phyloP scores from a whole-genome alignment of 2,888 invertebrate species.

The Drosophila pullipes region DNA sequence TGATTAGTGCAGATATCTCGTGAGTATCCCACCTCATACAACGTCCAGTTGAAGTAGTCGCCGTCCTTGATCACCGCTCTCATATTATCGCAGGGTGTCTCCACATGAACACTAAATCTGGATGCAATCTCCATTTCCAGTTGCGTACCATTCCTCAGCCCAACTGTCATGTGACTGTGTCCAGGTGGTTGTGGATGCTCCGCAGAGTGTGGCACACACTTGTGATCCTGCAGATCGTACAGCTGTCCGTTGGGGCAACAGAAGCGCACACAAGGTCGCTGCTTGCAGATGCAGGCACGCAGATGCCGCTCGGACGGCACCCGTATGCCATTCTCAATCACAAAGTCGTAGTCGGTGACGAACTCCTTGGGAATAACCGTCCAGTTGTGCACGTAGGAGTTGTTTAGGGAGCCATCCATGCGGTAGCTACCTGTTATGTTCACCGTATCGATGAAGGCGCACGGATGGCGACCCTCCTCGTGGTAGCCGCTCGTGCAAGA shows the following conservation, averaged over 20 bases:
- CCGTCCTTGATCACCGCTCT: slow-evolving; percentile 54
- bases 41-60: slow-evolving; percentile 57
- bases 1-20: not conserved
- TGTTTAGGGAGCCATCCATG: slow-evolving; percentile 43
- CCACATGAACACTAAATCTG: slow-evolving; percentile 66
- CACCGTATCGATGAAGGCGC: slow-evolving; percentile 81
- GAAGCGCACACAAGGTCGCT: slow-evolving; percentile 82
- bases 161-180: slow-evolving; percentile 50
- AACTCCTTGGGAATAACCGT: slow-evolving; percentile 75
- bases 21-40: slow-evolving; percentile 56
- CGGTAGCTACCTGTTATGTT: slow-evolving; percentile 80
- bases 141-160: slow-evolving; percentile 58
- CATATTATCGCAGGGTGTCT: slow-evolving; percentile 77
- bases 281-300: slow-evolving; percentile 83
- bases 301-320: slow-evolving; percentile 70
- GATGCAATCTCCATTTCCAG: slow-evolving; percentile 35
- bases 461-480: slow-evolving; percentile 75
- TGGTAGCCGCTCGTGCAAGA: slow-evolving; percentile 38
- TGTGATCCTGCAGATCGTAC: slow-evolving; percentile 59
- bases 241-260: slow-evolving; percentile 78
- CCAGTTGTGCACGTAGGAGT: slow-evolving; percentile 78
- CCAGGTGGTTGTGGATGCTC: slow-evolving; percentile 9
- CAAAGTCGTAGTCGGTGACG: slow-evolving; percentile 79
- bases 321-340: slow-evolving; percentile 73
- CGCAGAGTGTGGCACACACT: slow-evolving; percentile 34